Conservation (phyloP, 64 coral and sea anemone genomes). For the Montipora capricornis region DNA sequence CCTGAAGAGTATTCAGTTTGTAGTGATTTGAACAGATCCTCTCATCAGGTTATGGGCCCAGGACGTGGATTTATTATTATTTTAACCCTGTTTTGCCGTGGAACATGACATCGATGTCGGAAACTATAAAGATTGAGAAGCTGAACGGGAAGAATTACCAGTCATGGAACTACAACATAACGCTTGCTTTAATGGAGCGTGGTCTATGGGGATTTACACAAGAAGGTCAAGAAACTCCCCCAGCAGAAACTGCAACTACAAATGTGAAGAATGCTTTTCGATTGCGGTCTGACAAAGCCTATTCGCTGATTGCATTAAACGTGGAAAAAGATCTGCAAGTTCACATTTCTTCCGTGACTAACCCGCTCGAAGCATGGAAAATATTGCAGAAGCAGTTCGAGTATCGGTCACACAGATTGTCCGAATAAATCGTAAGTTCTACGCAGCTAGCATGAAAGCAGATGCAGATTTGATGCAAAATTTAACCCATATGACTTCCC, state of each 20-base stretch:
- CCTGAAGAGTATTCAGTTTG: no score
- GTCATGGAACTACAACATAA: conserved; percentile 59
- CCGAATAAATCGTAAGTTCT: conserved; percentile 47
- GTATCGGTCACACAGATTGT: conserved; percentile 62
- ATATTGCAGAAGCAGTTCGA: conserved; percentile 55
- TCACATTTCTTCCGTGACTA: conserved; percentile 46
- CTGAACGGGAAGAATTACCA: conserved; percentile 63
- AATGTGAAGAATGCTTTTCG: conserved; percentile 49
- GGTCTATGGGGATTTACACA: conserved; percentile 61
- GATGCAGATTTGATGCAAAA: conserved; percentile 46
- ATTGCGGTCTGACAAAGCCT: conserved; percentile 54
- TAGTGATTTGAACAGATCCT: no score
- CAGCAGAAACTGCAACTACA: background rate
- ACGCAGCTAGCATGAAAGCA: conserved; percentile 53
- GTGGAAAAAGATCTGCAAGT: conserved; percentile 56
- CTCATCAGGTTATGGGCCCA: conserved; percentile 52
- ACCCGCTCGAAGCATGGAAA: conserved; percentile 33
- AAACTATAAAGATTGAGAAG: conserved; percentile 40
- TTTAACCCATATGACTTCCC: conserved; percentile 63
- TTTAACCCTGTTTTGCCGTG: background rate
- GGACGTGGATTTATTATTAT: conserved; percentile 5
- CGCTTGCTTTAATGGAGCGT: conserved; percentile 50
- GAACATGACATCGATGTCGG: background rate
- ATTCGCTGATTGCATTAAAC: conserved; percentile 55
- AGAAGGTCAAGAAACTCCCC: conserved; percentile 37